Base-by-base conservation (phyloP, 1,140 invertebrate genomes). In the Calycopis cecrops region DNA sequence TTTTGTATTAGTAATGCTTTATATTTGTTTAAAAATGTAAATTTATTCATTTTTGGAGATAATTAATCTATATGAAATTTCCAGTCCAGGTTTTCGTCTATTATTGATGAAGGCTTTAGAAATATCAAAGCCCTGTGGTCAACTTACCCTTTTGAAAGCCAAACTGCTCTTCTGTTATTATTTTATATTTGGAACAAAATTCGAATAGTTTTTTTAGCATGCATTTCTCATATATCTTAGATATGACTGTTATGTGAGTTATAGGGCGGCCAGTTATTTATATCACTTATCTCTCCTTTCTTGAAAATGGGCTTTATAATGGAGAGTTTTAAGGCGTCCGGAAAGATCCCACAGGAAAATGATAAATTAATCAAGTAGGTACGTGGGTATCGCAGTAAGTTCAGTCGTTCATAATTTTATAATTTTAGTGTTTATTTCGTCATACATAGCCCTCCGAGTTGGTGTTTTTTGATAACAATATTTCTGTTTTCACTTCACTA, bases 81-180 rank as follows among this genome's bases (percentile, higher is more conserved):
- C 12, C 44, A 47, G 44, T 47, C 12, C 9, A 47, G 9, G 12
- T 47, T 47, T 47, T 47, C n/a, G n/a, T 47, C 44, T 16, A 47
- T 47, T 8, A n/a, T 47, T 47, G 21, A 17, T 35, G 50, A 21
- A 62, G 37, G 14, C 8, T 7, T 14, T 7, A n/a, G 16, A 42
- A 14, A 8, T 7, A 28, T 28, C 21, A 28, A 28, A 28, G 6
- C 2, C 21, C 21, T 28, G 21, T 28, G 21, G 21, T 28, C 21
- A 6, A 28, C 21, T 28, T 6, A 3, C 21, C 21, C 21, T 28
- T 28, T 28, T 28, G 21, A 28, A 28, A 28, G 2, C 21, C 21
- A 6, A 28, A 28, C 6, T 28, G 21, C 21, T 28, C 2, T 2
- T 28, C 21, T 3, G 21, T 6, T 28, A 28, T 28, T 28, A 28